Conservation (phyloP, 2,888 invertebrate species). For the Geotrupes spiniger region DNA sequence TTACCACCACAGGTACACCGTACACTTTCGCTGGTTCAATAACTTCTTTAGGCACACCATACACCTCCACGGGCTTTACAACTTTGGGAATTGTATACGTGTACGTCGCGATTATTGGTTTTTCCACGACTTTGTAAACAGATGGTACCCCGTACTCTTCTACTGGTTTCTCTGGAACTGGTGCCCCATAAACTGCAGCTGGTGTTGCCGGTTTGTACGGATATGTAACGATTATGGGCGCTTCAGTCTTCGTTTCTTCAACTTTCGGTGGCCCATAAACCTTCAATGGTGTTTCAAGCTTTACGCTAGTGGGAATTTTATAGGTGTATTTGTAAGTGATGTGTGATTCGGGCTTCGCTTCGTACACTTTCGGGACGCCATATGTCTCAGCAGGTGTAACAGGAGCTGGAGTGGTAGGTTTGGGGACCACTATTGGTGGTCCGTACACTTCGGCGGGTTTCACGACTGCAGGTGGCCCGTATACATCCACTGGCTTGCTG, state of each 20-base stretch:
- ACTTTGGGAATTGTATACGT: conserved; percentile 2
- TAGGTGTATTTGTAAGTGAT: too few relatives aligned
- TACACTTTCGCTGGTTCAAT: too few relatives aligned
- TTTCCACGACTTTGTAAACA: conserved; percentile 1
- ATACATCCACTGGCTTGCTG: neutral
- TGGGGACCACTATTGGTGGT: neutral
- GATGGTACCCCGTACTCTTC: neutral
- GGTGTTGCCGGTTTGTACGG: conserved; percentile 1
- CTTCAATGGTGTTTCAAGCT: too few relatives aligned
- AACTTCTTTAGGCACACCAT: too few relatives aligned
- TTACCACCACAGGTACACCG: too few relatives aligned
- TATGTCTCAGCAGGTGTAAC: neutral
- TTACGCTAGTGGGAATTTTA: too few relatives aligned
- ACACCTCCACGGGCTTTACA: too few relatives aligned
- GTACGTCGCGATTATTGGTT: conserved; percentile 4
- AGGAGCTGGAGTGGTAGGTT: too few relatives aligned
- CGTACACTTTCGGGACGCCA: neutral
- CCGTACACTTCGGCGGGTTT: conserved; percentile 3
- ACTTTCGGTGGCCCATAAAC: too few relatives aligned
- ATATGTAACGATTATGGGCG: too few relatives aligned
- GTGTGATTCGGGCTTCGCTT: neutral
- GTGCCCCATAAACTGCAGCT: neutral
- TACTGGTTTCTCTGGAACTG: neutral
- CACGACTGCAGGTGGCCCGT: neutral
- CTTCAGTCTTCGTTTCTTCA: too few relatives aligned